Percentiles rank a stretch among this genome's conserved stretches.
Evolutionary conservation across 2,797 vertebrate species (phyloP).

Genomic region (Pyrocephalus nanus): DNA sequence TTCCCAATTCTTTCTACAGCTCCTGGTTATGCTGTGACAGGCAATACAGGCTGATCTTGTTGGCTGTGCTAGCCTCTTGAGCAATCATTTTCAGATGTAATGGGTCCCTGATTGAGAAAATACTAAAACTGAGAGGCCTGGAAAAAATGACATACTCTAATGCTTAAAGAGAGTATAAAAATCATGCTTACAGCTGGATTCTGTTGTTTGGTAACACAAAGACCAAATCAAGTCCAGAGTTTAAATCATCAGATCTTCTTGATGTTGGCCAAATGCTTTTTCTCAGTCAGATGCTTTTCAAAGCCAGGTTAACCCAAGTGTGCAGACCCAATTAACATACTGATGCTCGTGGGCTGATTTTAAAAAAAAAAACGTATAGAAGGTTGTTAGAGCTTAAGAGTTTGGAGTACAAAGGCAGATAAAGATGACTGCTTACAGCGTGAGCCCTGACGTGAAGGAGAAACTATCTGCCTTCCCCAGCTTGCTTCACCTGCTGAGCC

Average conservation of each 20-base stretch:
- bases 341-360: background rate
- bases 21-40: background rate
- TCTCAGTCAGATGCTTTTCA: background rate
- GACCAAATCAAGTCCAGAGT: background rate
- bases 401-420: background rate
- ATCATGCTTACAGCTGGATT: background rate
- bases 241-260: background rate
- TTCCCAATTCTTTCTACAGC: background rate
- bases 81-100: background rate
- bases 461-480: background rate
- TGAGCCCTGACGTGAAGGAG: background rate
- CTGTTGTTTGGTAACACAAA: background rate
- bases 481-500: background rate
- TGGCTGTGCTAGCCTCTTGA: background rate
- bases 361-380: background rate
- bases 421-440: background rate
- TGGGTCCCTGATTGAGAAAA: background rate
- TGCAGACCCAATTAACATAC: background rate
- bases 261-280: background rate
- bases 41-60: background rate
- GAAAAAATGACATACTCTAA: background rate
- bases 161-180: background rate
- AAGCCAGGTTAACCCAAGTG: background rate
- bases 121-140: background rate
- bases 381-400: background rate